Evolutionary conservation across 1,140 invertebrate species (phyloP), one percentile per base, ranked within the genome.

Genomic region (Psilanteris sp.): DNA sequence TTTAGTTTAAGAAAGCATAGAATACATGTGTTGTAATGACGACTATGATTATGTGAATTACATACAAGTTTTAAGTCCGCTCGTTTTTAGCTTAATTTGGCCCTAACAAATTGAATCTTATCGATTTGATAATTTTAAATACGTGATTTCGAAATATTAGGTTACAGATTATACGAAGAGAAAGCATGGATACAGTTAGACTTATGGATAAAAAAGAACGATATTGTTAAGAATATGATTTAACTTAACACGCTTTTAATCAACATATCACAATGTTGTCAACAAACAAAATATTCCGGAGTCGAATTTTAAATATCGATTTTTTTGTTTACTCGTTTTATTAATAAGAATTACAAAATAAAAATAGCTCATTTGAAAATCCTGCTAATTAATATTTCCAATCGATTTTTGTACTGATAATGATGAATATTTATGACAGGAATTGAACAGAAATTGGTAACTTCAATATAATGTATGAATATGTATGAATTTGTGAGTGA

Each of bases 11-110:
- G 59, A 61, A 26, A 54, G 16, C 44, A 32, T 52, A 14, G 9
- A 52, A 52, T 64, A 68, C 36, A 36, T 10, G 50, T 62, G 36
- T 64, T 34, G 32, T 64, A 64, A 48, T 64, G 26, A 64, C 50
- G 8, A 41, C 39, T 18, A 37, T 43, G 36, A 66, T 72, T 74
- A 74, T 16, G 9, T 0, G 18, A 66, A 61, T 50, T 54, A 32
- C 18, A 20, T 4, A 15, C 11, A 66, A 54, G 13, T 54, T 52
- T 34, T 5, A 44, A 44, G n/a, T 8, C 2, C 8, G 27, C 43
- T n/a, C 15, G 32, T 68, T 44, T 20, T 8, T 11, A 15, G 37
- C 18, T 61, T 27, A 37, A 48, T 8, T 39, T n/a, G 43, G 20
- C 8, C 27, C 11, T 4, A 14, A 43, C 31, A 32, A 54, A 64